Base-by-base conservation (phyloP, 2,797 vertebrate species). In the Gephyroberyx darwinii region DNA sequence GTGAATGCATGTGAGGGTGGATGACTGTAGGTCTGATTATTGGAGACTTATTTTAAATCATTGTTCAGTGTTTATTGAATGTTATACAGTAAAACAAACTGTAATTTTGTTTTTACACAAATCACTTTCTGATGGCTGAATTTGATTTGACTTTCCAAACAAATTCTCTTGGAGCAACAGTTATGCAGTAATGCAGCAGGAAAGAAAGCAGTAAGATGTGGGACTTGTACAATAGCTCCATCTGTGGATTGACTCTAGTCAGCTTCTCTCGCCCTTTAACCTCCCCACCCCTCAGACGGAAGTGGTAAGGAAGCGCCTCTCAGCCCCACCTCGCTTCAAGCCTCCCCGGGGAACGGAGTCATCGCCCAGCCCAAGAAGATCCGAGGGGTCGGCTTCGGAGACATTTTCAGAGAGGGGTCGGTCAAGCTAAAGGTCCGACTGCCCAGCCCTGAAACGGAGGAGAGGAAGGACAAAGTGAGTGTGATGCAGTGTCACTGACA, bases 371-470 rank as follows among this genome's bases (percentile, higher is more conserved):
- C 96, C 88, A 98, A 97, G 93, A 98, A 98, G 92, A 84, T 98
- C 66, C 92, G 94, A 76, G 96, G 97, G 4, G 65, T 98, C 17
- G 98, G 97, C 4, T 99, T 97, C 53, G 97, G 98, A 74, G 95
- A 99, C 81, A 99, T 99, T 86, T 99, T 99, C 92, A 95, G 94
- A 57, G 95, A 97, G 88, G 96, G 96, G 4, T 96, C 96, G 0
- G 94, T 98, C 78, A 99, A 96, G 88, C 95, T 98, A 55, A 96
- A 91, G 65, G 87, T 88, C 10, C 95, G 96, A 69, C 85, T 93
- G 45, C 90, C 94, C 5, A 95, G 89, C 84, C 87, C 89, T 33
- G 96, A 97, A 16, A 82, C 81, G 0, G 96, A 97, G 70, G 95
- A 97, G n/a, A 98, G 90, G 88, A 97, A 96, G 71, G 96, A 97